Base-by-base conservation (phyloP, 2,888 invertebrate species). In the Limnephilus marmoratus region DNA sequence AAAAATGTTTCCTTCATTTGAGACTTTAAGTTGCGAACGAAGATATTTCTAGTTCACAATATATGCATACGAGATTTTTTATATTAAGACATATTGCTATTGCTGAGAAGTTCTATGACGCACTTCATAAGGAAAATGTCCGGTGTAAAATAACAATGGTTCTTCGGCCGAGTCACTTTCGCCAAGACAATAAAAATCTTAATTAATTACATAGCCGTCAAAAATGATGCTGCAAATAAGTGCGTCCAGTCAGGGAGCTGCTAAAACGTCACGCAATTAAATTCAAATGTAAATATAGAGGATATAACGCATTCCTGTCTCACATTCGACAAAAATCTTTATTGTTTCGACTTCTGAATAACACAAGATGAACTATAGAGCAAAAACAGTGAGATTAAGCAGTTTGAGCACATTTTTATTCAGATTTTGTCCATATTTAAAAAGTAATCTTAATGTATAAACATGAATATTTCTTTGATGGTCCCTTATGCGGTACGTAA, bases 201-300 rank as follows among this genome's bases (percentile, higher is more conserved):
- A 92, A 93, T 93, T 92, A 92, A 93, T 92, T 93, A 90, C 90
- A 85, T 85, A 87, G 15, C 92, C 37, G 90, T 92, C 85, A 91
- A 93, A 92, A 92, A 91, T 85, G 90, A 89, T 15, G n/a, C 3
- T 31, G n/a, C 80, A 18, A 80, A 34, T n/a, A 88, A 31, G 68
- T 49, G 34, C 15, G 37, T 15, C 68, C 37, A 29, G n/a, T 15
- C 90, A 90, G 90, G 90, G 90, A 81, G 53, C 12, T 68, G 68
- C 68, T 53, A 5, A 18, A 53, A 53, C 18, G 0, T 18, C 15
- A 18, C 18, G 0, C 15, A 18, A 18, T 53, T 53, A 4, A 53
- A 18, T 18, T 53, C 0, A 18, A 9, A 24, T 18, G 9, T 2
- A 68, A 68, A 68, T 24, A 68, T 9, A 53, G 18, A 53, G 53